Evolutionary conservation across 2,113 vertebrate species (phyloP).

Genomic region (Sclerurus mexicanus): DNA sequence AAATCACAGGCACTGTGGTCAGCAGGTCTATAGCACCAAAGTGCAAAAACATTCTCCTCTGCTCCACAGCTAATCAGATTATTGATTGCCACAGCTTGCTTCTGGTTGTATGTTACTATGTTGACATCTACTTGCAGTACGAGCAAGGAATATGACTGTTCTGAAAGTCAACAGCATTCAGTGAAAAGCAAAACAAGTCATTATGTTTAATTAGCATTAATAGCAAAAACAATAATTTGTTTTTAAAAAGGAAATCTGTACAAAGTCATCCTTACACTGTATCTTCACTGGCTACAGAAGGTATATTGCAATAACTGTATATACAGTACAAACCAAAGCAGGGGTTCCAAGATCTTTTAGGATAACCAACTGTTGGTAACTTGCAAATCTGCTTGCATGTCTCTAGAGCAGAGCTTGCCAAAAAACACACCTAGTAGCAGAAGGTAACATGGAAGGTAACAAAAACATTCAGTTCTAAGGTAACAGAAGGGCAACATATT

Average conservation of each 20-base stretch:
- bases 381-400: not conserved
- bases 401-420: not conserved
- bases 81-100: not conserved
- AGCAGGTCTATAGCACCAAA: not conserved
- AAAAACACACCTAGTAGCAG: not conserved
- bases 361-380: not conserved
- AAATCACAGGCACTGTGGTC: not conserved
- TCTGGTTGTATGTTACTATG: not conserved
- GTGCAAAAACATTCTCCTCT: not conserved
- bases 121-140: not conserved
- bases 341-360: not conserved
- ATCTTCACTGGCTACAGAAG: not conserved
- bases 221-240: not conserved
- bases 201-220: not conserved
- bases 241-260: not conserved
- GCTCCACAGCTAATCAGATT: not conserved
- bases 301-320: not conserved
- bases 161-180: not conserved
- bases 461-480: not conserved
- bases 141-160: not conserved
- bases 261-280: not conserved
- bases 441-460: not conserved
- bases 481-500: not conserved
- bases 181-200: not conserved
- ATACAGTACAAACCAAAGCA: not conserved